Conservation (phyloP, 2,888 invertebrate species). For the Campoplex nolae region DNA sequence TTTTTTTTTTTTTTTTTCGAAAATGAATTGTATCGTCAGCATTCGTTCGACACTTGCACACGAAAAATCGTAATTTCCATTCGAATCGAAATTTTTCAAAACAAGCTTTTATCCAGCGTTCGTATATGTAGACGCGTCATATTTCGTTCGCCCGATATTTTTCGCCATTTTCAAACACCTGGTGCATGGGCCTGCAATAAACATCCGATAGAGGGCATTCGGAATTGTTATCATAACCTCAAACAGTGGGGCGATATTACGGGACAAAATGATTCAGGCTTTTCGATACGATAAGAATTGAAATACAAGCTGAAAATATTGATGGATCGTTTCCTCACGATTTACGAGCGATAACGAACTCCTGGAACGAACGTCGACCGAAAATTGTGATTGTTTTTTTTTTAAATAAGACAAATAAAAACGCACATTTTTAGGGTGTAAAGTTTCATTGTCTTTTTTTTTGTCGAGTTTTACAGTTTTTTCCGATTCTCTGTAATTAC, state of each 20-base stretch:
- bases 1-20: not conserved
- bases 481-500: not conserved
- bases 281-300: conserved; percentile 16
- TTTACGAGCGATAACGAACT: conserved; percentile 13
- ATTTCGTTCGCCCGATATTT: not conserved
- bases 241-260: conserved; percentile 23
- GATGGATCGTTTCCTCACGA: conserved; percentile 4
- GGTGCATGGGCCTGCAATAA: conserved; percentile 3
- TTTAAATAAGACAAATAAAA: not conserved
- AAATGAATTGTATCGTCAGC: not conserved
- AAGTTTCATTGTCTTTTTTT: not conserved
- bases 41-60: not conserved
- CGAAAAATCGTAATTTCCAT: conserved; percentile 11
- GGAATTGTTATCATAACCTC: conserved; percentile 24
- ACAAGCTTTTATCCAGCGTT: not conserved
- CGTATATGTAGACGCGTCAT: not conserved
- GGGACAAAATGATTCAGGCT: conserved; percentile 15
- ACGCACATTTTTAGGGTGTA: not conserved
- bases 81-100: not conserved
- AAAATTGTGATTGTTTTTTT: not conserved
- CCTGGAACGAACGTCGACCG: not conserved
- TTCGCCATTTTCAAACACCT: conserved; percentile 28
- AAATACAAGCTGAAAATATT: conserved; percentile 6
- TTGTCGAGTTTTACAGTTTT: not conserved
- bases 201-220: not conserved